phyloP scores from a whole-genome alignment of 2,113 vertebrate species.

The Chaetodon trifascialis region DNA sequence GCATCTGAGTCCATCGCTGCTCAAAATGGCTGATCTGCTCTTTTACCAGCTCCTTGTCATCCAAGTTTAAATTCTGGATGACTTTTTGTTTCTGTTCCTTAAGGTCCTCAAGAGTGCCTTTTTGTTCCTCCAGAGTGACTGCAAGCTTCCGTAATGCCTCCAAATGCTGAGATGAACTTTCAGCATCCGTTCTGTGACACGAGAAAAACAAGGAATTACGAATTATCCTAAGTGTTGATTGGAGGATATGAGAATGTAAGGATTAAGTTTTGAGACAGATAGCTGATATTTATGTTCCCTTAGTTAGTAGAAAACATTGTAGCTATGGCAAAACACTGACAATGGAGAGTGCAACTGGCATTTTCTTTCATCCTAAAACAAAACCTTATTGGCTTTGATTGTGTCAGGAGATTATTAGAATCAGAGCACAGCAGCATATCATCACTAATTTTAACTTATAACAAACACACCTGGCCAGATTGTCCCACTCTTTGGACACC shows the following conservation, averaged over 20 bases:
- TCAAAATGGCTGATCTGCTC: conserved; percentile 95
- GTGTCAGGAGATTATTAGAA: background rate
- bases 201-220: background rate
- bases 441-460: background rate
- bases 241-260: background rate
- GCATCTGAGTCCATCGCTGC: conserved; percentile 93
- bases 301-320: background rate
- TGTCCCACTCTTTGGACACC: conserved; percentile 96
- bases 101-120: conserved; percentile 89
- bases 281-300: too few species aligned
- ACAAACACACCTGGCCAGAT: conserved; percentile 90
- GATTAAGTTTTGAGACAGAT: background rate
- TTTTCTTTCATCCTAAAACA: background rate
- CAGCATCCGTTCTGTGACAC: conserved; percentile 89
- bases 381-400: background rate
- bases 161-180: conserved; percentile 92
- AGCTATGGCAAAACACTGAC: background rate
- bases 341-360: background rate
- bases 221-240: background rate
- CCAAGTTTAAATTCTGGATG: conserved; percentile 90
- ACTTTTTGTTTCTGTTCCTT: conserved; percentile 94
- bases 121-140: conserved; percentile 87
- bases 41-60: conserved; percentile 94
- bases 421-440: background rate
- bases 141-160: conserved; percentile 91